Base-by-base conservation (phyloP, 1,140 invertebrate species). In the Phymorhynchus buccinoides region DNA sequence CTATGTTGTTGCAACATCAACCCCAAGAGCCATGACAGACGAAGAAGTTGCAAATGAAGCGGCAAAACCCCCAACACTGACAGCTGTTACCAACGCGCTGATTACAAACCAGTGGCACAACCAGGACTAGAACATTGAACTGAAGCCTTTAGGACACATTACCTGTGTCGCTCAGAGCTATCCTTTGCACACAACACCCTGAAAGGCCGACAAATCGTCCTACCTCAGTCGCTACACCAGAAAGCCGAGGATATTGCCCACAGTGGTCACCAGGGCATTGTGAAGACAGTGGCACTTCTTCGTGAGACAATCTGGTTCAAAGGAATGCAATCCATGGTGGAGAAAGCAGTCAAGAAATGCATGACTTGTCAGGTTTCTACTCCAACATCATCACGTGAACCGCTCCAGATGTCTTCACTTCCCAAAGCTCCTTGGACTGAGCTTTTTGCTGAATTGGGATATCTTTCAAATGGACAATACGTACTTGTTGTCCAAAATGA, bases 371-470 rank as follows among this genome's bases (percentile, higher is more conserved):
- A 87, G 39, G 16, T 62, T 16, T 22, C 68, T 1, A 48, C 71
- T 27, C n/a, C 66, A 0, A 32, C 30, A 32, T 41, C 27, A 62
- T 32, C 14, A 1, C 77, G 77, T 7, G 84, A 90, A 88, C 86
- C 88, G n/a, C 62, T 90, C 6, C 30, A 71, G 18, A 86, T 86
- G 87, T 83, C 80, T 22, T 6, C 68, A 44, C n/a, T 86, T 56
- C 84, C 82, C 41, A 14, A 41, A 39, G 42, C 35, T 37, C 84
- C 48, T n/a, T 87, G 89, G 83, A 27, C 83, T 37, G 88, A 85
- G 14, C 32, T 91, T 18, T 81, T 75, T 42, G 86, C 90, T 30
- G 91, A 92, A 79, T 91, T 91, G 82, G 91, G 90, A 48, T 88
- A 90, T 35, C 27, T 90, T 16, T 87, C 89, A 27, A 85, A 44